Conservation (phyloP, 2,797 vertebrate genomes). For the Sternotherus odoratus region DNA sequence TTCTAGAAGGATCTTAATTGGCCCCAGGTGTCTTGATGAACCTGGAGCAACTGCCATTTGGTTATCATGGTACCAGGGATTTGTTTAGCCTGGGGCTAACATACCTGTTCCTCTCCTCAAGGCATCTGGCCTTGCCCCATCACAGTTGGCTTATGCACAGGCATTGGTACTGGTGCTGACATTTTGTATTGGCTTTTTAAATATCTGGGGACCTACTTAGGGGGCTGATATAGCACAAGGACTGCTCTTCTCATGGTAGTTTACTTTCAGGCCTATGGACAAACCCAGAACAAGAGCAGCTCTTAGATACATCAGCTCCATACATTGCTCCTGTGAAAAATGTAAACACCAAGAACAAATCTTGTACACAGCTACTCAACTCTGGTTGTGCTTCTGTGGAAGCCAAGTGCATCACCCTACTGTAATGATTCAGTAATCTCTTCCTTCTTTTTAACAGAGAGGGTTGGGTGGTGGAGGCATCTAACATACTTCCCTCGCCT, state of each 20-base stretch:
- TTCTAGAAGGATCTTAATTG: too few relatives aligned
- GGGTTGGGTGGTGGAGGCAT: background rate
- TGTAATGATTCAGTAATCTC: background rate
- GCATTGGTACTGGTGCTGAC: background rate
- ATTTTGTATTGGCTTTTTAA: background rate
- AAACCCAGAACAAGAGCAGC: background rate
- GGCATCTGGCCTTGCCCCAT: too few relatives aligned
- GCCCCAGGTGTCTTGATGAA: too few relatives aligned
- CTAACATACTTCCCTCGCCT: background rate
- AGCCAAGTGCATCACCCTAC: background rate
- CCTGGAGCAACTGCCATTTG: too few relatives aligned
- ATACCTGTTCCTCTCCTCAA: too few relatives aligned
- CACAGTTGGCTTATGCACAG: background rate
- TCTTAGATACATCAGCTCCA: background rate
- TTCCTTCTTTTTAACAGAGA: background rate
- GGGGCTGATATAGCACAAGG: background rate
- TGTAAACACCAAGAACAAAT: background rate
- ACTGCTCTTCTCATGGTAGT: background rate
- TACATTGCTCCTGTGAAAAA: background rate
- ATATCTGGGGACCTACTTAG: background rate
- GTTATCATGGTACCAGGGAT: too few relatives aligned
- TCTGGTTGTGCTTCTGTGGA: background rate
- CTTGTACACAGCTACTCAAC: background rate
- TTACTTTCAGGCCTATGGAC: background rate
- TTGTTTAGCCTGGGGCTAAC: too few relatives aligned